Percentiles rank a stretch among this genome's conserved stretches.
phyloP scores from a whole-genome alignment of 2,113 vertebrate genomes.

The Ivindomyrus marchei region DNA sequence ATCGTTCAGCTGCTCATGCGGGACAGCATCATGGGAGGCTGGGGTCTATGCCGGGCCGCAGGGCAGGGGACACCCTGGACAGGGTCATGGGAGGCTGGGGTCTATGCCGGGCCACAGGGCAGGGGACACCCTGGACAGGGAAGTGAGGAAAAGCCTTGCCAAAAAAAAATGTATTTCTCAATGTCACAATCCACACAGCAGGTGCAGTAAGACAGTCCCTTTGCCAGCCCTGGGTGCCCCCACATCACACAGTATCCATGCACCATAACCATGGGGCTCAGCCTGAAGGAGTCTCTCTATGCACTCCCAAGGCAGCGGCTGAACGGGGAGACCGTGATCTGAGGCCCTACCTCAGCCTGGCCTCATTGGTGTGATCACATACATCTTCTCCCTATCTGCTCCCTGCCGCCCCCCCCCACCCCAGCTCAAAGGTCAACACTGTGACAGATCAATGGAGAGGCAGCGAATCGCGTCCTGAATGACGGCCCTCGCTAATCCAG shows the following conservation, averaged over 20 bases:
- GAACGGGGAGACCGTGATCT: background rate
- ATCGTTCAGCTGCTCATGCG: background rate
- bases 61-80: background rate
- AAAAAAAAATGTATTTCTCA: background rate
- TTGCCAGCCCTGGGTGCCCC: background rate
- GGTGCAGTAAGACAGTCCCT: background rate
- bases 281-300: background rate
- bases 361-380: background rate
- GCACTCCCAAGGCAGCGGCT: background rate
- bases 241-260: no score
- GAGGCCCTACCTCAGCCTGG: background rate
- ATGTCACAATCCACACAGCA: background rate
- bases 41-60: background rate
- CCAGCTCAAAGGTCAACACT: background rate
- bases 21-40: background rate
- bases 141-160: background rate
- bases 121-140: background rate
- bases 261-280: background rate
- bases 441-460: background rate
- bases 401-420: background rate
- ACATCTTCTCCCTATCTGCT: background rate
- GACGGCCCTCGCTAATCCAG: background rate
- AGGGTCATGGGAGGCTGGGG: background rate
- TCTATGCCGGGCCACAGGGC: background rate
- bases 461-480: background rate